Percentiles rank a stretch among this genome's conserved stretches.
Evolutionary conservation across 2,113 vertebrate genomes (phyloP).

Genomic region (Oenanthe oenanthe): DNA sequence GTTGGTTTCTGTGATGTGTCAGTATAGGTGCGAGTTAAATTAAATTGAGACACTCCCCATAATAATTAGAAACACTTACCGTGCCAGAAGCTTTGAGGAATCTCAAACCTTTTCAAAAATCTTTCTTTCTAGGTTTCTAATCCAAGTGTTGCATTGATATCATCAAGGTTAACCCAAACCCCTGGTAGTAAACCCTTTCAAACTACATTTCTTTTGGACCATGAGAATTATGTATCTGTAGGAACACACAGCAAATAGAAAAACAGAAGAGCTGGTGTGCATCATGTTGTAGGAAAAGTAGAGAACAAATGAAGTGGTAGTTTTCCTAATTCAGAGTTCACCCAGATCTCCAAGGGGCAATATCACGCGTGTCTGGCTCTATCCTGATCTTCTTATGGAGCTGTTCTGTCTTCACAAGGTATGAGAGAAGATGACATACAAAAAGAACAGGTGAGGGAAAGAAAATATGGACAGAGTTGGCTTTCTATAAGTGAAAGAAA

Average conservation of each 20-base stretch:
- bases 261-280: neutral
- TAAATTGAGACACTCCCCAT: neutral
- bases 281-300: neutral
- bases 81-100: neutral
- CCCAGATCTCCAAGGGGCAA: neutral
- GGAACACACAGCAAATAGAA: neutral
- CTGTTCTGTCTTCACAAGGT: neutral
- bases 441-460: neutral
- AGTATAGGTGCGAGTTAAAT: neutral
- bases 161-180: conserved; percentile 9
- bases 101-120: neutral
- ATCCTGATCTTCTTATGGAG: neutral
- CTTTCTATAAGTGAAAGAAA: neutral
- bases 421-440: neutral
- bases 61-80: conserved; percentile 32
- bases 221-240: neutral
- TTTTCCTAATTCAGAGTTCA: neutral
- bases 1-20: neutral
- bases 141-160: conserved; percentile 22
- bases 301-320: neutral
- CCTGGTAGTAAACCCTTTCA: neutral
- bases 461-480: neutral
- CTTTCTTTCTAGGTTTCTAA: conserved; percentile 32
- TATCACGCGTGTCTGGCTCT: rapidly evolving
- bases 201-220: neutral